phyloP scores from a whole-genome alignment of 2,797 vertebrate species.

The Neostethus bicornis region DNA sequence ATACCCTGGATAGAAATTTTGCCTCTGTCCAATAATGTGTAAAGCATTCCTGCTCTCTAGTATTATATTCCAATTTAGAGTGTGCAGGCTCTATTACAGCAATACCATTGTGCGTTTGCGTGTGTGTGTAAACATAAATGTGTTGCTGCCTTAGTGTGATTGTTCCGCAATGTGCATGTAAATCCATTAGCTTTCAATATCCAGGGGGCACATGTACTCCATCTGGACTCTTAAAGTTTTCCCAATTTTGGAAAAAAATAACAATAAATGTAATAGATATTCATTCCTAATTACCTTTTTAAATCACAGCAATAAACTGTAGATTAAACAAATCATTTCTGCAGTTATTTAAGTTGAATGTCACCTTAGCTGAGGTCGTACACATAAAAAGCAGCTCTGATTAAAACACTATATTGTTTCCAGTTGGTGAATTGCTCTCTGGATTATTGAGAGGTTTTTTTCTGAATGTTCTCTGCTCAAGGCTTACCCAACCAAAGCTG shows the following conservation, averaged over 20 bases:
- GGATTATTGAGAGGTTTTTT: slow-evolving; percentile 8
- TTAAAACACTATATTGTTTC: slow-evolving; percentile 59
- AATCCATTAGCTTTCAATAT: slow-evolving; percentile 20
- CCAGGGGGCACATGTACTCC: slow-evolving; percentile 63
- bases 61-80: slow-evolving; percentile 33
- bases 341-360: slow-evolving; percentile 61
- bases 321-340: slow-evolving; percentile 71
- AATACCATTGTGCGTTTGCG: background rate
- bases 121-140: slow-evolving; percentile 6
- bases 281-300: slow-evolving; percentile 70
- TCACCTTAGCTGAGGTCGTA: slow-evolving; percentile 70
- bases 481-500: slow-evolving; percentile 22
- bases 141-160: slow-evolving; percentile 3
- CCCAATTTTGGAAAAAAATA: slow-evolving; percentile 64
- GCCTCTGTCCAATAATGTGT: slow-evolving; percentile 52
- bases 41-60: slow-evolving; percentile 40
- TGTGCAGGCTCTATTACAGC: slow-evolving; percentile 3
- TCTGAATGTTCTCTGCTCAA: slow-evolving; percentile 24
- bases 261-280: slow-evolving; percentile 69
- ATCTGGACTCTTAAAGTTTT: slow-evolving; percentile 60
- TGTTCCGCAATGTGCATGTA: background rate
- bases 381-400: slow-evolving; percentile 50
- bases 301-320: slow-evolving; percentile 59
- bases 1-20: slow-evolving; percentile 51
- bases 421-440: slow-evolving; percentile 26